Evolutionary conservation across 2,888 invertebrate genomes (phyloP), one percentile per base, ranked within the genome.

Genomic region (Thymelicus sylvestris): DNA sequence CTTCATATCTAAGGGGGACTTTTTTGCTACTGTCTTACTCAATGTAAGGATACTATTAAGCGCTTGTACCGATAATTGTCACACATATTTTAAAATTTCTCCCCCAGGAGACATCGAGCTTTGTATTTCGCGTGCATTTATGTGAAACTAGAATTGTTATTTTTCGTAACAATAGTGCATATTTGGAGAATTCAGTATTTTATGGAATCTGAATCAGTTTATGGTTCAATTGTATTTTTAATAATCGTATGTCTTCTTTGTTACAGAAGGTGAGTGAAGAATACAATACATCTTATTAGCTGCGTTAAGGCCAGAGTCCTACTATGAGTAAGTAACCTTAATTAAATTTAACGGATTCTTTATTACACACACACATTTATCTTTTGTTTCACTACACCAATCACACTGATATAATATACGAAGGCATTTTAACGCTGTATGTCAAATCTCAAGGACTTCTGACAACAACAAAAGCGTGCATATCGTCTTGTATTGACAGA

Each of bases 1-100:
- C 93, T 92, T 87, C 78, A 78, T 79, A 81, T 81, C 83, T 78
- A 81, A 81, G 86, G 92, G 91, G 91, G 87, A 84, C 79, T 81
- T 92, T 92, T 91, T 90, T 89, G 83, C 81, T 80, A 81, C 85
- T 79, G 80, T 83, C 78, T 80, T 81, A 83, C 77, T 89, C 90
- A 88, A 85, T 92, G 91, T 92, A 91, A 91, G 87, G 79, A 87
- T 86, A 86, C 92, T 92, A 94, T 94, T 93, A 93, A 90, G 89
- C 90, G 90, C 93, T 82, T 93, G 93, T 94, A 89, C 88, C 83
- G 92, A 93, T 94, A 94, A 94, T 94, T 94, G 94, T 94, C 94
- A 89, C 93, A 93, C 93, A 92, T 94, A 94, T 92, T 92, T 93
- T 90, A 92, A 83, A 91, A 90, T 83, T 85, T 86, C 82, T 64